phyloP scores from a whole-genome alignment of 2,797 vertebrate species.

The Catostomus latipinnis region DNA sequence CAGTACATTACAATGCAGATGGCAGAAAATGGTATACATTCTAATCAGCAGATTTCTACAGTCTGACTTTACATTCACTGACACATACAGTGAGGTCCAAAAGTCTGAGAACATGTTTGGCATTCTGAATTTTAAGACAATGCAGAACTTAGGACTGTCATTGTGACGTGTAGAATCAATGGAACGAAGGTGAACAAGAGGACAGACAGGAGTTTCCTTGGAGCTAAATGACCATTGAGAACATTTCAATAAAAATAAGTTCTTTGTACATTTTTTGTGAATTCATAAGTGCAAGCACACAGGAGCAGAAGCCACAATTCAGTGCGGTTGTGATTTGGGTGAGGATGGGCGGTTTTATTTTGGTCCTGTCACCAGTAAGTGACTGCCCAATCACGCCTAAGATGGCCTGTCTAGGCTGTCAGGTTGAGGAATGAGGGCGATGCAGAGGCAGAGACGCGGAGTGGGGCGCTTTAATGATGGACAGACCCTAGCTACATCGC shows the following conservation, averaged over 20 bases:
- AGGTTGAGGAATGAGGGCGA: constrained; percentile 75
- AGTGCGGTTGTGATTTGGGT: constrained; percentile 67
- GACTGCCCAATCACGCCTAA: constrained; percentile 70
- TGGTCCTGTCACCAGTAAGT: constrained; percentile 66
- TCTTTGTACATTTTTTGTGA: constrained; percentile 48
- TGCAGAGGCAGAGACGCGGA: constrained; percentile 67
- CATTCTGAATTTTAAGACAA: constrained; percentile 73
- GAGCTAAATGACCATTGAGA: background rate
- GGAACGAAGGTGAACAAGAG: constrained; percentile 33
- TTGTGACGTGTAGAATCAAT: constrained; percentile 61
- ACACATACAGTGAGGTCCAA: constrained; percentile 12
- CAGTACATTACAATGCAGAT: constrained; percentile 22
- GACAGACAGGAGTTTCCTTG: background rate
- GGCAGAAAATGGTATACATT: constrained; percentile 19
- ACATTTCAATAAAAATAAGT: background rate
- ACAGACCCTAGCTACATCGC: constrained; percentile 59
- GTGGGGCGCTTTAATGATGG: constrained; percentile 69
- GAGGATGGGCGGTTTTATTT: constrained; percentile 70
- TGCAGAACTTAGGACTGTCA: constrained; percentile 57
- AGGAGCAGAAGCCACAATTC: constrained; percentile 55
- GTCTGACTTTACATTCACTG: constrained; percentile 14
- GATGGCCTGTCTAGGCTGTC: constrained; percentile 71
- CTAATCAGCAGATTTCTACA: constrained; percentile 31
- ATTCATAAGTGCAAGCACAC: constrained; percentile 19
- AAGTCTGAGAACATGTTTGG: constrained; percentile 29